These are phyloP conservation scores for Andrena haemorrhoa DNA, from an alignment of 2,888 invertebrate species.

Conservation along the genomic window DNA sequence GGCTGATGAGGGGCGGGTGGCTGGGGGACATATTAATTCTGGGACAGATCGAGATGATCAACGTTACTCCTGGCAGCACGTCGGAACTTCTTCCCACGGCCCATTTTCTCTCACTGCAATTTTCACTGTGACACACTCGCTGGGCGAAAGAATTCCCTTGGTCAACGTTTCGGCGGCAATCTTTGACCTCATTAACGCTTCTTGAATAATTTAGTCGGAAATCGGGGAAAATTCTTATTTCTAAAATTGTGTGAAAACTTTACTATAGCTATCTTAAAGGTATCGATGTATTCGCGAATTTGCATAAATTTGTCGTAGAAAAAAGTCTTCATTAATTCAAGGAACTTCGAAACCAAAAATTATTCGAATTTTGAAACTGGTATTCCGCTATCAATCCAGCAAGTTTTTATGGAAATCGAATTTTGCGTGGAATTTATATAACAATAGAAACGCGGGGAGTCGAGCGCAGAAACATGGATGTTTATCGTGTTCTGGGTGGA, in stretches of 20 bases:
- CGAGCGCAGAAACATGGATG: not conserved
- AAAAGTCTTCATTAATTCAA: no score
- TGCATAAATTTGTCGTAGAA: no score
- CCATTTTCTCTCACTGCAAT: not conserved
- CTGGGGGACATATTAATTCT: constrained; percentile 28
- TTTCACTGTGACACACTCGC: not conserved
- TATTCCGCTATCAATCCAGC: no score
- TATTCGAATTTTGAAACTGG: no score
- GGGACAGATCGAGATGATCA: constrained; percentile 25
- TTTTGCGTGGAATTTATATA: not conserved
- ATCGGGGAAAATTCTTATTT: no score
- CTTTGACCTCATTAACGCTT: no score
- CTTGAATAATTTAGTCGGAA: no score
- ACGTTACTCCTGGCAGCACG: not conserved
- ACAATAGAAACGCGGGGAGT: not conserved
- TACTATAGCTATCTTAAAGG: no score
- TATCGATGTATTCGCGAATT: no score
- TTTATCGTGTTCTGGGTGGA: constrained; percentile 25
- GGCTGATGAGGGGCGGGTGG: constrained; percentile 45
- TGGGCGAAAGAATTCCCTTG: not conserved
- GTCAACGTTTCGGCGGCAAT: not conserved
- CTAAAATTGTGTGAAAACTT: no score
- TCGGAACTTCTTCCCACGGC: constrained; percentile 11
- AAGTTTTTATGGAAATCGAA: not conserved
- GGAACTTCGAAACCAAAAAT: no score